A percentile compares a stretch with the other conserved stretches of the same genome.
These are phyloP conservation scores for Ciconia boyciana DNA, from an alignment of 2,113 vertebrate genomes.

Conservation along the genomic window DNA sequence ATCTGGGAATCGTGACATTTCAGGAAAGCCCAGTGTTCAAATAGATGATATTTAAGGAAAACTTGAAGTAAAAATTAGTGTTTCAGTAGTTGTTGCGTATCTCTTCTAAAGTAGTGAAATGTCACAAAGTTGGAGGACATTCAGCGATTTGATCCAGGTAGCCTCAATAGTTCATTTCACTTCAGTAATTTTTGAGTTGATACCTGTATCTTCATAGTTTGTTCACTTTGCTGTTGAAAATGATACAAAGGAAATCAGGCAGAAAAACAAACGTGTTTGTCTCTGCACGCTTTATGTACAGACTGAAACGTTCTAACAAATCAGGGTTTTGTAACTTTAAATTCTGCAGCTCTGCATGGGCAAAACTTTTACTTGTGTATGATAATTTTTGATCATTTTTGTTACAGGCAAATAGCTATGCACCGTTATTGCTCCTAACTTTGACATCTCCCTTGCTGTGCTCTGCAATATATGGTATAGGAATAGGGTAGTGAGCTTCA, in stretches of 20 bases:
- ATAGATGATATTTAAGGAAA: not conserved
- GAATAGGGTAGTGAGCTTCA: not conserved
- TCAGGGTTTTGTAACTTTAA: not conserved
- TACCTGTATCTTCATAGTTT: not conserved
- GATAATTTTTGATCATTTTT: not conserved
- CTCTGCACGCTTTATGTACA: not conserved
- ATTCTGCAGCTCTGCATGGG: not conserved
- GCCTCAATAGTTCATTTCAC: not conserved
- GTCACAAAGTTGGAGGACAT: no score
- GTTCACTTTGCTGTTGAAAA: not conserved
- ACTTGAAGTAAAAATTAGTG: not conserved
- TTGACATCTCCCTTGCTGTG: not conserved
- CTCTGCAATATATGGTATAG: not conserved
- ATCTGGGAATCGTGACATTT: not conserved
- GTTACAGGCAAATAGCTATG: not conserved
- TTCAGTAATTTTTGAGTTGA: not conserved
- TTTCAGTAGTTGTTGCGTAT: not conserved
- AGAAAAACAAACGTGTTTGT: not conserved
- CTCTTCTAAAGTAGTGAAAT: not conserved
- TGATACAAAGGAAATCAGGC: not conserved
- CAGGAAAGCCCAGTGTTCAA: not conserved
- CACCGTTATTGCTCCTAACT: not conserved
- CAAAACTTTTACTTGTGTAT: not conserved
- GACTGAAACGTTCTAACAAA: not conserved
- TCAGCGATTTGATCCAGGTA: not conserved